phyloP scores from a whole-genome alignment of 2,888 invertebrate genomes.

The Drosophila neotestacea region DNA sequence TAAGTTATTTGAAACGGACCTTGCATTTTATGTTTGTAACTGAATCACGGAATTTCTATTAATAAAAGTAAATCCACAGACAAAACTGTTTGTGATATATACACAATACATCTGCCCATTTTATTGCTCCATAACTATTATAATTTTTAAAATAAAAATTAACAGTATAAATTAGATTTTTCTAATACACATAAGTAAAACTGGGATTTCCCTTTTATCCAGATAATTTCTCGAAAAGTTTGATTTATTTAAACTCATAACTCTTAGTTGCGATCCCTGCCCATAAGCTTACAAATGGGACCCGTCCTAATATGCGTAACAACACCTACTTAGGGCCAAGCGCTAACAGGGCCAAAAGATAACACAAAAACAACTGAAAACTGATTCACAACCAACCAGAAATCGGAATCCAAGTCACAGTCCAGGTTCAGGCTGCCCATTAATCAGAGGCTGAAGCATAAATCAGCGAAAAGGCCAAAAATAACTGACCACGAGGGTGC shows the following conservation, averaged over 20 bases:
- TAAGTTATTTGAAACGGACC: conserved; percentile 64
- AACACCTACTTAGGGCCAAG: conserved; percentile 70
- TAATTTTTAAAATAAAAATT: background rate
- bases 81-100: conserved; percentile 56
- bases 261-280: background rate
- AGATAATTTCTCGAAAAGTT: background rate
- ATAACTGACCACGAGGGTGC: conserved; percentile 58
- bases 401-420: conserved; percentile 5
- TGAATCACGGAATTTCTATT: conserved; percentile 57
- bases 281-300: conserved; percentile 50
- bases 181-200: too few species aligned
- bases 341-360: conserved; percentile 45
- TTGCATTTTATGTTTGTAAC: conserved; percentile 61
- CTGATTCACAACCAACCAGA: conserved; percentile 53
- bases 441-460: conserved; percentile 71
- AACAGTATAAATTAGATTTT: background rate
- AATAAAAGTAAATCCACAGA: conserved; percentile 56
- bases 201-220: background rate
- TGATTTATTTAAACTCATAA: background rate
- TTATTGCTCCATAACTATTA: too few species aligned
- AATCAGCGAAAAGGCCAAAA: conserved; percentile 64
- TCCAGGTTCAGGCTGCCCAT: conserved; percentile 57
- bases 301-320: conserved; percentile 73
- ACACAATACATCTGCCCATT: conserved; percentile 8
- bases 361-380: conserved; percentile 14